These are phyloP conservation scores for Dermatemys mawii DNA, from an alignment of 2,113 vertebrate genomes.

Conservation along the genomic window DNA sequence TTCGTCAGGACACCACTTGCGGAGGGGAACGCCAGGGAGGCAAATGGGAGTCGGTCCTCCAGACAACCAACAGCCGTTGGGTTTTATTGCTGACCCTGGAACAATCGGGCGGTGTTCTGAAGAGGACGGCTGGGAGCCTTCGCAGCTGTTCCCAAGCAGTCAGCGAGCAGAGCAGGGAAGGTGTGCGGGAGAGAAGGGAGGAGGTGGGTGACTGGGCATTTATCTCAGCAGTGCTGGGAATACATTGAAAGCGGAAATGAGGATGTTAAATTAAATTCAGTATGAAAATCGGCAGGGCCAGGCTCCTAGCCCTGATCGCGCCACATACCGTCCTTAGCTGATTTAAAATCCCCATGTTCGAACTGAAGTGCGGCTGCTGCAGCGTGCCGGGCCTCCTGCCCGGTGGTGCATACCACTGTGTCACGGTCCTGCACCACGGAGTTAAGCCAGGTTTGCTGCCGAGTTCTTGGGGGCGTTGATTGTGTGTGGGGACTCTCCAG, in stretches of 20 bases:
- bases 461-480: background rate
- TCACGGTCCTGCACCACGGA: background rate
- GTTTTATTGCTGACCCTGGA: background rate
- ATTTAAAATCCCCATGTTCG: background rate
- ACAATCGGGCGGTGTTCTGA: background rate
- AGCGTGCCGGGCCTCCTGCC: too few species aligned
- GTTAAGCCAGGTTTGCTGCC: background rate
- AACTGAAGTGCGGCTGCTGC: background rate
- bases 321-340: too few species aligned
- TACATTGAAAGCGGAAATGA: background rate
- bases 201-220: background rate
- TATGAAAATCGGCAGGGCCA: background rate
- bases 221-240: background rate
- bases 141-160: background rate
- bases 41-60: background rate
- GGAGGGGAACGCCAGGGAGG: background rate
- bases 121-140: background rate
- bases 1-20: background rate
- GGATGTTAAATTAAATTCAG: background rate
- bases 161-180: background rate
- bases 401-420: rapidly evolving
- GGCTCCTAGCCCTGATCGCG: background rate
- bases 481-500: background rate
- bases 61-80: background rate
- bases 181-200: background rate